phyloP scores from a whole-genome alignment of 1,140 invertebrate species.

The Drosophila malerkotliana region DNA sequence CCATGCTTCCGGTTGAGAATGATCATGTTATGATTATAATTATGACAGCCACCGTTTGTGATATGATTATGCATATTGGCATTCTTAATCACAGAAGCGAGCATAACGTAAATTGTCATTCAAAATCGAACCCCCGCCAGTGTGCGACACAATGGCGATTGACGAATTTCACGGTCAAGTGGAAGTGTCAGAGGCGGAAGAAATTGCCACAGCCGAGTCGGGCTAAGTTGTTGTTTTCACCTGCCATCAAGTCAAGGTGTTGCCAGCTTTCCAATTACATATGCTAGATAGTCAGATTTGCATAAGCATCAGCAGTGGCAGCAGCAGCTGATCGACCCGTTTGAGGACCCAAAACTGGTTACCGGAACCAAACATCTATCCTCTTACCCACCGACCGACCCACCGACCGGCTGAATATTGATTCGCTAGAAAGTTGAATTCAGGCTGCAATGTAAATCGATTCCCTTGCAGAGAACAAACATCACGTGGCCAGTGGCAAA shows the following conservation, averaged over 20 bases:
- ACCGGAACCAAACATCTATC: slow-evolving; percentile 41
- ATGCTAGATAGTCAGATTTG: slow-evolving; percentile 59
- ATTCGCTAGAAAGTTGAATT: slow-evolving; percentile 68
- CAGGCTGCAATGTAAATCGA: slow-evolving; percentile 17
- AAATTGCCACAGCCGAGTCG: slow-evolving; percentile 56
- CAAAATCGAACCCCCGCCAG: slow-evolving; percentile 54
- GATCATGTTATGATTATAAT: slow-evolving; percentile 33
- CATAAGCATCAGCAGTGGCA: slow-evolving; percentile 45
- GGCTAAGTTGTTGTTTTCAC: slow-evolving; percentile 56
- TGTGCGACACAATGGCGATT: slow-evolving; percentile 43
- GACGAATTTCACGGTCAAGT: slow-evolving; percentile 72
- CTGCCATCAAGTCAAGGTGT: slow-evolving; percentile 69
- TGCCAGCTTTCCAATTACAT: slow-evolving; percentile 72
- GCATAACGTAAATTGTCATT: slow-evolving; percentile 69
- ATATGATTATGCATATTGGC: slow-evolving; percentile 67
- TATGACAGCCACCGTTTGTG: slow-evolving; percentile 43
- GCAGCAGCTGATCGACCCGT: slow-evolving; percentile 58
- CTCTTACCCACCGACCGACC: background rate
- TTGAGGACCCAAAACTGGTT: slow-evolving; percentile 64
- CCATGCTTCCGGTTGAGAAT: slow-evolving; percentile 58
- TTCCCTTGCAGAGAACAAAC: slow-evolving; percentile 54
- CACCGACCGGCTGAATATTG: slow-evolving; percentile 30
- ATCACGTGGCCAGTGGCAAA: slow-evolving; percentile 58
- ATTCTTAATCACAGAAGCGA: slow-evolving; percentile 63
- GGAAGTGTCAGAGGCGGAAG: slow-evolving; percentile 67